phyloP scores from a whole-genome alignment of 2,113 vertebrate genomes.

The Notothenia coriiceps region DNA sequence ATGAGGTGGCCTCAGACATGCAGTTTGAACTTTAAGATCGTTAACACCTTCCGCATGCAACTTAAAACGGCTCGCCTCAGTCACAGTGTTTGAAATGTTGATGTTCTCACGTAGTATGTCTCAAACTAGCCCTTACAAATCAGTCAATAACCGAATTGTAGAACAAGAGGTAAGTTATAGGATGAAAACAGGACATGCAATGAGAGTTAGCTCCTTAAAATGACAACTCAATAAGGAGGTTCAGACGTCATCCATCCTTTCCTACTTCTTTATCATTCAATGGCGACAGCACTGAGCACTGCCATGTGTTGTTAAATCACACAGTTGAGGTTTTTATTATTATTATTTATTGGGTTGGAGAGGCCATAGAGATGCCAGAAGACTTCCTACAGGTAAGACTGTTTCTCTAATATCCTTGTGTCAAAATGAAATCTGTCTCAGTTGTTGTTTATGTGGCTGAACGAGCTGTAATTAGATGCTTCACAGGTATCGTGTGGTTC shows the following conservation, averaged over 20 bases:
- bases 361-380: conserved; percentile 57
- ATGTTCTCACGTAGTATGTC: background rate
- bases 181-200: background rate
- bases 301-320: background rate
- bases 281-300: background rate
- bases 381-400: conserved; percentile 76
- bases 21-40: background rate
- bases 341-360: conserved; percentile 37
- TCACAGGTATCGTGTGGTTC: conserved; percentile 46
- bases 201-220: background rate
- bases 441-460: conserved; percentile 41
- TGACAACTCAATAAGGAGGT: background rate
- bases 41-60: too few relatives aligned
- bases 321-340: conserved; percentile 21
- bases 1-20: background rate
- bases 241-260: too few relatives aligned
- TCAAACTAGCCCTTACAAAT: background rate
- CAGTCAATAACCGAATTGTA: too few relatives aligned
- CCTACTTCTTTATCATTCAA: conserved; percentile 4
- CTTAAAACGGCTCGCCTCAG: background rate
- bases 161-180: conserved; percentile 52
- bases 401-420: conserved; percentile 77
- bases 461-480: conserved; percentile 45
- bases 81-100: background rate
- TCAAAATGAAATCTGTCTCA: conserved; percentile 39